Conservation (phyloP, 2,888 invertebrate genomes). For the Chrysodeixis includens region DNA sequence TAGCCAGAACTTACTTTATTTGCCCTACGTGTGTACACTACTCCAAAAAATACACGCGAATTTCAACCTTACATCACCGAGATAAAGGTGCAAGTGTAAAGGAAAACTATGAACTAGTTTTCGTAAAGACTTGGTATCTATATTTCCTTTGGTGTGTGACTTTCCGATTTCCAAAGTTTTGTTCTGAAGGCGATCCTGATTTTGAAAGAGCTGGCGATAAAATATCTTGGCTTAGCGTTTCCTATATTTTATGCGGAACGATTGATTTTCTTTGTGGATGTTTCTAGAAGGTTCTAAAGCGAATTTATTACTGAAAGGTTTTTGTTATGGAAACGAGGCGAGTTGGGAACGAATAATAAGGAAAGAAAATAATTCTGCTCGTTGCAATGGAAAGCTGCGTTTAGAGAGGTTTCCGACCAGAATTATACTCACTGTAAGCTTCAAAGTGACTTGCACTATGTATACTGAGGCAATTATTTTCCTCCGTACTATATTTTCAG, state of each 20-base stretch:
- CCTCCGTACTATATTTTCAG: neutral
- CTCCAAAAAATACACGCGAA: conserved; percentile 13
- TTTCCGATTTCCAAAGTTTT: conserved; percentile 53
- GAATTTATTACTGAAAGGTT: conserved; percentile 48
- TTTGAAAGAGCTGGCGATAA: conserved; percentile 50
- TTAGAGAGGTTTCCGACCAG: conserved; percentile 17
- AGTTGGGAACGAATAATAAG: conserved; percentile 42
- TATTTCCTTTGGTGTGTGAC: conserved; percentile 48
- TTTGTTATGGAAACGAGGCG: conserved; percentile 52
- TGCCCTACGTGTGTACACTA: conserved; percentile 56
- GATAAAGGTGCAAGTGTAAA: conserved; percentile 20
- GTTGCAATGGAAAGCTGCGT: conserved; percentile 39
- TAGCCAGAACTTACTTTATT: conserved; percentile 73
- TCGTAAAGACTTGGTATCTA: conserved; percentile 42
- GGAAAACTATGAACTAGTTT: conserved; percentile 28
- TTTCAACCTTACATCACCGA: conserved; percentile 19
- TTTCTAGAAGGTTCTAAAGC: conserved; percentile 49
- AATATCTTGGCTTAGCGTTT: conserved; percentile 51
- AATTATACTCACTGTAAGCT: neutral
- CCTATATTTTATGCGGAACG: conserved; percentile 49
- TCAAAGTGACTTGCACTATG: neutral
- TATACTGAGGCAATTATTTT: neutral
- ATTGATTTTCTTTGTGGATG: conserved; percentile 54
- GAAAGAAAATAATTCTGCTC: conserved; percentile 38
- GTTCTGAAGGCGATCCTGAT: conserved; percentile 49